Evolutionary conservation across 2,888 invertebrate species (phyloP).

Genomic region (Laothoe populi): DNA sequence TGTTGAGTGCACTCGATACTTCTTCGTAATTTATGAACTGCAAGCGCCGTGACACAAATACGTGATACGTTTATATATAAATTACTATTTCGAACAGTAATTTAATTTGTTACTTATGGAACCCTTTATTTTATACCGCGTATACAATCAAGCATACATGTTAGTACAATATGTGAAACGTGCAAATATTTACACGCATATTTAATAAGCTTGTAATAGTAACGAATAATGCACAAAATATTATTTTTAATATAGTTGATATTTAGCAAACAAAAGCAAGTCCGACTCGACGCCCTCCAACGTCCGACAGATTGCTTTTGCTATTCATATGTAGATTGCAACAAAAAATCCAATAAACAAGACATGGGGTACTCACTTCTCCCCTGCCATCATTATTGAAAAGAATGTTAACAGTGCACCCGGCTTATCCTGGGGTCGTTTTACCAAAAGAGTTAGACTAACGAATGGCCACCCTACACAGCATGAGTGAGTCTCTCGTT

Average conservation of each 20-base stretch:
- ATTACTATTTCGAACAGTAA: not conserved
- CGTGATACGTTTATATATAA: slow-evolving; percentile 1
- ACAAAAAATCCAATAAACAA: slow-evolving; percentile 85
- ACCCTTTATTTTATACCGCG: not conserved
- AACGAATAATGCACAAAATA: slow-evolving; percentile 4
- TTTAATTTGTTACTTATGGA: not conserved
- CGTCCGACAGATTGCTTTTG: slow-evolving; percentile 76
- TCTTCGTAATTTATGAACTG: slow-evolving; percentile 20
- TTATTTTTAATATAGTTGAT: slow-evolving; percentile 37
- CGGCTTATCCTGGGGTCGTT: slow-evolving; percentile 80
- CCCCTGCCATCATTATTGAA: slow-evolving; percentile 82
- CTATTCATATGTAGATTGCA: slow-evolving; percentile 84
- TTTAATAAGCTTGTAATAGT: slow-evolving; percentile 20
- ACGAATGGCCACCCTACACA: slow-evolving; percentile 76
- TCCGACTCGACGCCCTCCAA: slow-evolving; percentile 63
- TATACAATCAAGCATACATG: slow-evolving; percentile 4
- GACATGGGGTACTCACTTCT: slow-evolving; percentile 72
- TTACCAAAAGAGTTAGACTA: slow-evolving; percentile 84
- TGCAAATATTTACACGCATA: slow-evolving; percentile 36
- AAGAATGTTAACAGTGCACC: slow-evolving; percentile 82
- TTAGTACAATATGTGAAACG: slow-evolving; percentile 21
- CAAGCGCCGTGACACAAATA: not conserved
- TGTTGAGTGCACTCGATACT: not conserved
- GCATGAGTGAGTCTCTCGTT: slow-evolving; percentile 62
- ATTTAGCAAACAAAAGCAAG: slow-evolving; percentile 52